phyloP scores from a whole-genome alignment of 2,113 vertebrate genomes.

The Rhadina sibilatrix region DNA sequence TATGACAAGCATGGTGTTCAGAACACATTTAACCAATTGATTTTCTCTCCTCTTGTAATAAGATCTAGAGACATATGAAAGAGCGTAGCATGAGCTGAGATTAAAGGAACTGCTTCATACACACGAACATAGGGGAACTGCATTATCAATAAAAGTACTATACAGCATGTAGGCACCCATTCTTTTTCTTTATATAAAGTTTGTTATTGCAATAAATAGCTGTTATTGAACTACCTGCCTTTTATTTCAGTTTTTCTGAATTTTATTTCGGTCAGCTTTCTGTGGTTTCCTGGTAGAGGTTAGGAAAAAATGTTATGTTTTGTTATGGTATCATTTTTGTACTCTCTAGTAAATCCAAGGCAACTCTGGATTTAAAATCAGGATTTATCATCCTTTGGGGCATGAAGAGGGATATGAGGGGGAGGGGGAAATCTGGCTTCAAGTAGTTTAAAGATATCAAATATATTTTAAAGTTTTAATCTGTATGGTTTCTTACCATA shows the following conservation, averaged over 20 bases:
- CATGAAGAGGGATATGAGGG: background rate
- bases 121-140: slow-evolving; percentile 18
- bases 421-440: background rate
- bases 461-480: background rate
- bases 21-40: slow-evolving; percentile 96
- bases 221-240: slow-evolving; percentile 67
- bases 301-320: slow-evolving; percentile 12
- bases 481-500: background rate
- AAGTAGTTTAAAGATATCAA: background rate
- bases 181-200: slow-evolving; percentile 75
- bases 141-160: slow-evolving; percentile 68
- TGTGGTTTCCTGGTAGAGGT: background rate
- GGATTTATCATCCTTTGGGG: background rate
- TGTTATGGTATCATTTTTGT: background rate
- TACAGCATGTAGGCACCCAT: slow-evolving; percentile 67
- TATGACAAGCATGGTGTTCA: slow-evolving; percentile 92
- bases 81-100: slow-evolving; percentile 65
- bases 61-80: slow-evolving; percentile 93
- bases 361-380: background rate
- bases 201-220: slow-evolving; percentile 82
- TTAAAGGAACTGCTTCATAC: slow-evolving; percentile 73
- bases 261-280: slow-evolving; percentile 13
- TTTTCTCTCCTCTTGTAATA: slow-evolving; percentile 96
- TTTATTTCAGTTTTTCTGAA: slow-evolving; percentile 55
- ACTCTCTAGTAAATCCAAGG: background rate